Evolutionary conservation across 2,797 vertebrate genomes (phyloP).

Genomic region (Salarias fasciatus): DNA sequence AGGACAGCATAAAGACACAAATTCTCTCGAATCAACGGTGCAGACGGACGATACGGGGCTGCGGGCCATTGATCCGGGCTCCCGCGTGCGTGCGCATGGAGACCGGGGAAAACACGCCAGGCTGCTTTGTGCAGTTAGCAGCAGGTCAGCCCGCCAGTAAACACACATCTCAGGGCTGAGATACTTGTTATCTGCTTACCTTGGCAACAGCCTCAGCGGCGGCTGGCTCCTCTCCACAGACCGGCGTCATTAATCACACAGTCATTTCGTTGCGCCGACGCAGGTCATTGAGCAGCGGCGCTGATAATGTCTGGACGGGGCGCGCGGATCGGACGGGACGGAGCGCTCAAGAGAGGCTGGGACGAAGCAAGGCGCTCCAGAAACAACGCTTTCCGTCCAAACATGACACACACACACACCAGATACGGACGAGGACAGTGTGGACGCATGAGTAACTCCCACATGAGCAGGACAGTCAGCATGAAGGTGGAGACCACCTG

Average conservation of each 20-base stretch:
- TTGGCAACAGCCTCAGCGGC: conserved; percentile 25
- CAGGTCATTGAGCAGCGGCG: conserved; percentile 27
- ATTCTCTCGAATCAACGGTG: conserved; percentile 1
- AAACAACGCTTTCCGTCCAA: too few species aligned
- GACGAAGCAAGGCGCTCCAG: not conserved
- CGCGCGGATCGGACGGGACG: conserved; percentile 3
- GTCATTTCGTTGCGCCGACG: conserved; percentile 40
- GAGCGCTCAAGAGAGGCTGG: not conserved
- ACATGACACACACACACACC: too few species aligned
- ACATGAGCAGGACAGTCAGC: too few species aligned
- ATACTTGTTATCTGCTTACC: conserved; percentile 14
- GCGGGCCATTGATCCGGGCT: not conserved
- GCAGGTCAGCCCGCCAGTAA: conserved; percentile 17
- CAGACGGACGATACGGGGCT: not conserved
- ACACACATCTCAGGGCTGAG: conserved; percentile 10
- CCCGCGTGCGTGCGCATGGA: too few species aligned
- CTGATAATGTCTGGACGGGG: conserved; percentile 27
- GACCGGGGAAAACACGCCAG: too few species aligned
- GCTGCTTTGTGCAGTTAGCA: conserved; percentile 9
- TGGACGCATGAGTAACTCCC: too few species aligned
- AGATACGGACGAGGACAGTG: too few species aligned
- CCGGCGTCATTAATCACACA: conserved; percentile 27
- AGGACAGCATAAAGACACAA: conserved; percentile 4
- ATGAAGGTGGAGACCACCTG: too few species aligned
- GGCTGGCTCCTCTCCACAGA: conserved; percentile 30